Conservation (phyloP, 2,797 vertebrate species). For the Stomatorhinus walkeri region DNA sequence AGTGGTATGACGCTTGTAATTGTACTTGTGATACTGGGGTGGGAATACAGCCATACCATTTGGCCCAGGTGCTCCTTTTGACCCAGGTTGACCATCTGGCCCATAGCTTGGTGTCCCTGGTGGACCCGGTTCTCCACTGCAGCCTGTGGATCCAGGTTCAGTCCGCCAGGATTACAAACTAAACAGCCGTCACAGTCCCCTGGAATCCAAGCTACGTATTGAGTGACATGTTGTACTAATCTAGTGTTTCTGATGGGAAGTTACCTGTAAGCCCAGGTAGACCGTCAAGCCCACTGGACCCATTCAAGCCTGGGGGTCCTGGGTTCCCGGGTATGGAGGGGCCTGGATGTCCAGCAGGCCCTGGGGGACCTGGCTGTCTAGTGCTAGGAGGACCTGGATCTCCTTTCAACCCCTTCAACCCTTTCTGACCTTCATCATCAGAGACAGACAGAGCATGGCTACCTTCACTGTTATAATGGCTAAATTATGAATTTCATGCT, state of each 20-base stretch:
- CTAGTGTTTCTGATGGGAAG: neutral
- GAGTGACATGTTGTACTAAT: neutral
- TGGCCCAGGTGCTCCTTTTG: neutral
- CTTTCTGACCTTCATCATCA: neutral
- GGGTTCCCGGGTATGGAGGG: neutral
- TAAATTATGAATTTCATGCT: neutral
- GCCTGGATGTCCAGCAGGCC: constrained; percentile 1
- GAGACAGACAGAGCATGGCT: neutral
- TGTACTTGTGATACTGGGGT: neutral
- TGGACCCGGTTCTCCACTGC: neutral
- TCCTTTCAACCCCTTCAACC: neutral
- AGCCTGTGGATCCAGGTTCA: neutral
- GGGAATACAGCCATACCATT: neutral
- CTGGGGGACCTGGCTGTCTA: neutral
- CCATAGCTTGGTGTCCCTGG: neutral
- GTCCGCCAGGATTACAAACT: neutral
- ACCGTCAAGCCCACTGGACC: neutral
- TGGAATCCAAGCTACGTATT: neutral
- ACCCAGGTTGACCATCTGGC: neutral
- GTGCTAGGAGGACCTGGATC: neutral
- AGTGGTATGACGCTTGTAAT: neutral
- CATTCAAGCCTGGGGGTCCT: neutral
- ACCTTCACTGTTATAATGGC: neutral
- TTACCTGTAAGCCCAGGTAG: neutral
- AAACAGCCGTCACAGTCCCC: neutral